phyloP scores from a whole-genome alignment of 2,113 vertebrate genomes.

The Sminthopsis crassicaudata region DNA sequence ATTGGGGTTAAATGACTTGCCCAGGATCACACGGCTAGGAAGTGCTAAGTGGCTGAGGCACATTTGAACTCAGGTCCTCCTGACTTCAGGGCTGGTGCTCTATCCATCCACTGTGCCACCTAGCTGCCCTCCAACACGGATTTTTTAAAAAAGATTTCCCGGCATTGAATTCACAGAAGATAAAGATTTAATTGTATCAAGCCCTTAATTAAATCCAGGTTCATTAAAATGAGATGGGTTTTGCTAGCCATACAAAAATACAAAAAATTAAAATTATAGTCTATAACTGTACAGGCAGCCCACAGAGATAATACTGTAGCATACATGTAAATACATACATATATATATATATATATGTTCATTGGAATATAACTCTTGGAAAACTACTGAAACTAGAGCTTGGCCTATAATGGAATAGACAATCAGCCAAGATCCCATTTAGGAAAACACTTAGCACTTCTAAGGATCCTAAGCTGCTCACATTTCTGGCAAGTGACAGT shows the following conservation, averaged over 20 bases:
- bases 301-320: background rate
- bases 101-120: too few species aligned
- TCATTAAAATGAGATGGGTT: background rate
- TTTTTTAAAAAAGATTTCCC: background rate
- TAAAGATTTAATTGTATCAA: background rate
- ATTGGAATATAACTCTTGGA: background rate
- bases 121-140: too few species aligned
- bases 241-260: too few species aligned
- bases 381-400: background rate
- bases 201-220: background rate
- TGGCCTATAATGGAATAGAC: background rate
- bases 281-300: background rate
- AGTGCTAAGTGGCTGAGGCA: too few species aligned
- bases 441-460: background rate
- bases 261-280: background rate
- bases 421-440: background rate
- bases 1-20: too few species aligned
- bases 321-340: background rate
- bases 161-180: background rate
- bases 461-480: background rate
- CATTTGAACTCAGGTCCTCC: too few species aligned
- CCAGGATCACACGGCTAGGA: too few species aligned
- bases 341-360: background rate
- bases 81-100: too few species aligned
- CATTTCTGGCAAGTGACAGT: background rate